Percentiles rank a stretch among this genome's conserved stretches.
phyloP scores from a whole-genome alignment of 2,113 vertebrate genomes.

The Petrocephalus microphthalmus region DNA sequence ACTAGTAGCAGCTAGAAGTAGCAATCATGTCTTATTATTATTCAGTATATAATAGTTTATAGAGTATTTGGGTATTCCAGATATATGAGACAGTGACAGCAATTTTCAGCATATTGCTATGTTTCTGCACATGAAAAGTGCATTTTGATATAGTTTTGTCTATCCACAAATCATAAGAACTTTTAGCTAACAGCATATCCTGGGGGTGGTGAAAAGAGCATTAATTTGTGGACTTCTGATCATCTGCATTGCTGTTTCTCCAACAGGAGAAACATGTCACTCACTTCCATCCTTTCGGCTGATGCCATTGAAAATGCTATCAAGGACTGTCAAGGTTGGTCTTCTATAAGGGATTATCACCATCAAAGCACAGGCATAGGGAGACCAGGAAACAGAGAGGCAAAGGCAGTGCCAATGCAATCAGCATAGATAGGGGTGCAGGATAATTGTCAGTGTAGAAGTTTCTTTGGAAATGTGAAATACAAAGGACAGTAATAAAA shows the following conservation, averaged over 20 bases:
- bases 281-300: constrained; percentile 81
- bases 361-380: background rate
- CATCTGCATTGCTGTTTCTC: constrained; percentile 25
- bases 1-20: background rate
- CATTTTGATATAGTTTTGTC: background rate
- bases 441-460: background rate
- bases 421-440: background rate
- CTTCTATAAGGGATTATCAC: background rate
- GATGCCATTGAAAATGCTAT: constrained; percentile 84
- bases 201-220: background rate
- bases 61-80: background rate
- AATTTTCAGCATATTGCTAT: background rate
- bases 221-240: background rate
- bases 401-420: background rate
- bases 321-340: constrained; percentile 89
- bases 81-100: background rate
- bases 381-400: background rate
- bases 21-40: background rate
- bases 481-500: background rate
- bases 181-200: background rate
- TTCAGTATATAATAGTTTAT: background rate
- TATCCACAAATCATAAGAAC: background rate
- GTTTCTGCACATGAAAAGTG: background rate
- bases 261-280: constrained; percentile 79
- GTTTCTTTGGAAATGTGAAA: background rate